A percentile compares a stretch with the other conserved stretches of the same genome.
Evolutionary conservation across 2,797 vertebrate species (phyloP).

Genomic region (Sardinella longiceps): DNA sequence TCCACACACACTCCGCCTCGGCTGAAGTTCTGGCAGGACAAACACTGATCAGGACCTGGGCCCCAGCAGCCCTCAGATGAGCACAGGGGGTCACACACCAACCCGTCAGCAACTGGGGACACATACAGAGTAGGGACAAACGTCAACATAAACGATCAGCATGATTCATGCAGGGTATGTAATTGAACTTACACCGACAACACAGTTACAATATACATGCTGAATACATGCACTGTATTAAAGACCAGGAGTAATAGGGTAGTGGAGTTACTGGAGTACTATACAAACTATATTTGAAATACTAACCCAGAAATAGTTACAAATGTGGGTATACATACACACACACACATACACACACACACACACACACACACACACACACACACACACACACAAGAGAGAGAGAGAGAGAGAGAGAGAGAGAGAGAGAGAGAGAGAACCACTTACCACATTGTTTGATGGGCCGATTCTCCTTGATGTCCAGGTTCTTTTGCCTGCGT

Average conservation of each 20-base stretch:
- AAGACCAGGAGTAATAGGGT: no score
- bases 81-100: conserved; percentile 86
- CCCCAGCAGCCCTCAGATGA: conserved; percentile 91
- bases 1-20: conserved; percentile 83
- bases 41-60: conserved; percentile 84
- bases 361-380: not conserved
- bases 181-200: no score
- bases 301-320: no score
- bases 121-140: not conserved
- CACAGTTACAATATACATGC: no score
- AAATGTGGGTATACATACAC: no score
- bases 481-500: conserved; percentile 64
- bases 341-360: conserved; percentile 29
- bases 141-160: not conserved
- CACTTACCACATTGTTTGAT: conserved; percentile 80
- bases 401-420: no score
- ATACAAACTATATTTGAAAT: no score
- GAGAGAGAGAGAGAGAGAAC: no score
- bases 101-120: conserved; percentile 73
- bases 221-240: no score
- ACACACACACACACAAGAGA: no score
- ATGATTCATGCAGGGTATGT: no score
- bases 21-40: conserved; percentile 85
- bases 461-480: conserved; percentile 78
- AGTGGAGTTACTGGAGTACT: no score